Conservation (phyloP, 2,797 vertebrate species). For the Delichon dasypus region DNA sequence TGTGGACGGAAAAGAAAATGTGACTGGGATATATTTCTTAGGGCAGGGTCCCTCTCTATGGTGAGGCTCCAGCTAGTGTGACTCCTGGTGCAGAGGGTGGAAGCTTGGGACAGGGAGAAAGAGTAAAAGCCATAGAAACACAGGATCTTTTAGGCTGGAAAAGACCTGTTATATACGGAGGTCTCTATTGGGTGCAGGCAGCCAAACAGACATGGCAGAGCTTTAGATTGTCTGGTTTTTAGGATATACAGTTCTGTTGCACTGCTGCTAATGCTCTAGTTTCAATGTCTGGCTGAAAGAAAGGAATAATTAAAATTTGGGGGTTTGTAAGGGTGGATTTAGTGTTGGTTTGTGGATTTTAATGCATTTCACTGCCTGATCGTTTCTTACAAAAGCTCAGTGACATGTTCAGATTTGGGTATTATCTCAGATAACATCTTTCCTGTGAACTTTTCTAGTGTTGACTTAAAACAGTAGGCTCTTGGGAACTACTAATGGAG, state of each 20-base stretch:
- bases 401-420: accelerated
- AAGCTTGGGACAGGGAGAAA: background rate
- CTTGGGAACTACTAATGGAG: background rate
- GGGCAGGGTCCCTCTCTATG: background rate
- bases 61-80: background rate
- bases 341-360: background rate
- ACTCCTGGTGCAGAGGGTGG: background rate
- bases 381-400: background rate
- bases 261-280: background rate
- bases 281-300: background rate
- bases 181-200: background rate
- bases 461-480: background rate
- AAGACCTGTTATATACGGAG: background rate
- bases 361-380: background rate
- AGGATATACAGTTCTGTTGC: background rate
- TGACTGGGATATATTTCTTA: background rate
- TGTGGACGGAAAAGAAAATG: background rate
- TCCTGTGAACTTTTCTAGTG: background rate
- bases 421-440: background rate
- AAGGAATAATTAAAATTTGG: background rate
- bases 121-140: background rate
- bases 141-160: background rate
- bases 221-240: background rate
- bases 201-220: background rate
- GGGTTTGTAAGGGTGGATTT: background rate